Evolutionary conservation across 1,140 invertebrate genomes (phyloP).

Genomic region (Drosophila lini): DNA sequence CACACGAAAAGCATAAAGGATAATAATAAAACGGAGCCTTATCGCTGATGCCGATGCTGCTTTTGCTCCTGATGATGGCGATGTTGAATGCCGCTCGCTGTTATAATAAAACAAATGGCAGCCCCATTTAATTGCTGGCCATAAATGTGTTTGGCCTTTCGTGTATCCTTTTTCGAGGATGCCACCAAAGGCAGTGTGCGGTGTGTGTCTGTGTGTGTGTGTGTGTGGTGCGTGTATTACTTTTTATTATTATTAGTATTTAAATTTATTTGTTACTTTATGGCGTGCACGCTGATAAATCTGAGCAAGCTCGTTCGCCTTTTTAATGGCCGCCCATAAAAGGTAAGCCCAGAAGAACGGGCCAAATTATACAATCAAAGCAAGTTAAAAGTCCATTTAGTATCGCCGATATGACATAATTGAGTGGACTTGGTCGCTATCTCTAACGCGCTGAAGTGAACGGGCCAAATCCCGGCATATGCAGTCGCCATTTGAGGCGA

Average conservation of each 20-base stretch:
- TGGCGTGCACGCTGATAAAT: constrained; percentile 80
- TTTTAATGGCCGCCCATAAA: constrained; percentile 77
- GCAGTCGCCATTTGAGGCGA: constrained; percentile 54
- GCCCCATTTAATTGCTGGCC: constrained; percentile 80
- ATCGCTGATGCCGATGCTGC: constrained; percentile 75
- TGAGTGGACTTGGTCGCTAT: constrained; percentile 59
- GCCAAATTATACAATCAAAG: constrained; percentile 70
- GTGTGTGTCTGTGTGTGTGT: constrained; percentile 7
- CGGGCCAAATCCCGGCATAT: constrained; percentile 68
- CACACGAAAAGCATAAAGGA: constrained; percentile 69
- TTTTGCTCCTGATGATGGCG: constrained; percentile 60
- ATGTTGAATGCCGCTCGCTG: constrained; percentile 66
- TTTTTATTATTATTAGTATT: constrained; percentile 83
- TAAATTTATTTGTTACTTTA: constrained; percentile 83
- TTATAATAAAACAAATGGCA: constrained; percentile 83
- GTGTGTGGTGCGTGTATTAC: constrained; percentile 57
- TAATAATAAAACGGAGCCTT: constrained; percentile 79
- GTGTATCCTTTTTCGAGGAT: constrained; percentile 62
- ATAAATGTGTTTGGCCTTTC: constrained; percentile 78
- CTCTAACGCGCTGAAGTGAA: constrained; percentile 22
- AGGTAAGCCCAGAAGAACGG: constrained; percentile 65
- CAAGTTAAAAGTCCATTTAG: constrained; percentile 79
- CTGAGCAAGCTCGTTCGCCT: constrained; percentile 62
- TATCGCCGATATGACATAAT: constrained; percentile 76
- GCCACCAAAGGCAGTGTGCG: constrained; percentile 51